These are phyloP conservation scores for Chrysolina haemoptera DNA, from an alignment of 2,888 invertebrate genomes.

Conservation along the genomic window DNA sequence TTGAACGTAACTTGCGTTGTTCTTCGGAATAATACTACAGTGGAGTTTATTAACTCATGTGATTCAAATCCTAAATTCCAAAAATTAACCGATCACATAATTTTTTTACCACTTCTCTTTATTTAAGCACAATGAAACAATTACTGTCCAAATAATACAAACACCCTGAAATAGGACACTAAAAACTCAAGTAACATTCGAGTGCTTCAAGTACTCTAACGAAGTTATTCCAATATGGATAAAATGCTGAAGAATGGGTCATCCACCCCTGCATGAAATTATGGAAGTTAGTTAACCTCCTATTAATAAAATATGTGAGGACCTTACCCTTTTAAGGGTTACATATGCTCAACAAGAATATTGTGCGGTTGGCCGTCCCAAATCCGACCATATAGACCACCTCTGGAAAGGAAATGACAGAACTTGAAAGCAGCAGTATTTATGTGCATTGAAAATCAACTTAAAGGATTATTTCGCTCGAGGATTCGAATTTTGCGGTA, in stretches of 20 bases:
- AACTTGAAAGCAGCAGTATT: conserved; percentile 33
- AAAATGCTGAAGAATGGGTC: conserved; percentile 10
- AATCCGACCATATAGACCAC: conserved; percentile 30
- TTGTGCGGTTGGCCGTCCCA: conserved; percentile 30
- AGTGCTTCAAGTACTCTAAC: neutral
- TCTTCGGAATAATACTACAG: too few relatives aligned
- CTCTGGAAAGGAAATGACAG: conserved; percentile 35
- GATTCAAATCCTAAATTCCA: too few relatives aligned
- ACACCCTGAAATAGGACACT: too few relatives aligned
- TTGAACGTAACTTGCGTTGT: too few relatives aligned
- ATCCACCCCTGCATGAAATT: conserved; percentile 16
- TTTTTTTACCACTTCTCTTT: too few relatives aligned
- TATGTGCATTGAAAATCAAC: conserved; percentile 35
- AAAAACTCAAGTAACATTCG: neutral
- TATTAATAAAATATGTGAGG: conserved; percentile 29
- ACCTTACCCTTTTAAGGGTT: conserved; percentile 32
- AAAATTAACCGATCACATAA: too few relatives aligned
- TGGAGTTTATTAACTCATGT: too few relatives aligned
- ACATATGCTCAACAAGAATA: conserved; percentile 36
- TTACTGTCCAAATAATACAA: too few relatives aligned
- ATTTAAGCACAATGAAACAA: too few relatives aligned
- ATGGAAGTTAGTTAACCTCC: conserved; percentile 8
- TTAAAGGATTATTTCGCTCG: conserved; percentile 27
- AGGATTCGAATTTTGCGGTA: conserved; percentile 24
- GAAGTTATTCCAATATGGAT: neutral